Evolutionary conservation across 2,888 invertebrate genomes (phyloP).

Genomic region (Blastobasis lacticolella): DNA sequence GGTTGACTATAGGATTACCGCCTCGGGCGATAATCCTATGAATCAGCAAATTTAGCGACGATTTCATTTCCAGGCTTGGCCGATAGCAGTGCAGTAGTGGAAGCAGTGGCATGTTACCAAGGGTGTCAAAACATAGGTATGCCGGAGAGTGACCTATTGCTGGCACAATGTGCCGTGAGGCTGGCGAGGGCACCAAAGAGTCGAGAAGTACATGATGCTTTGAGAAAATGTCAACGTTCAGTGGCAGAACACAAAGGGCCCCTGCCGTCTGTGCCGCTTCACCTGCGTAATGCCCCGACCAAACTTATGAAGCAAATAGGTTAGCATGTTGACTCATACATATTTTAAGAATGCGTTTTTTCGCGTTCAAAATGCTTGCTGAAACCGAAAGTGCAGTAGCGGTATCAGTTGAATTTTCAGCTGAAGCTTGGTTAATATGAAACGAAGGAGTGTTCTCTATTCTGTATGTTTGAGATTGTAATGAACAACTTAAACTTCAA

Average conservation of each 20-base stretch:
- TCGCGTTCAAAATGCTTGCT: too few relatives aligned
- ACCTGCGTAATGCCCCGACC: constrained; percentile 87
- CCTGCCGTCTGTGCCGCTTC: constrained; percentile 83
- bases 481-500: too few relatives aligned
- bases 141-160: constrained; percentile 86
- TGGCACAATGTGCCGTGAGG: constrained; percentile 85
- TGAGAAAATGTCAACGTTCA: constrained; percentile 74
- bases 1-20: too few relatives aligned
- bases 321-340: constrained; percentile 21
- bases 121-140: constrained; percentile 86
- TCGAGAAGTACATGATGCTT: constrained; percentile 74
- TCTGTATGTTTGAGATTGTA: too few relatives aligned
- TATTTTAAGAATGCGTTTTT: too few relatives aligned
- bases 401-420: too few relatives aligned
- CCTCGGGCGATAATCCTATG: too few relatives aligned
- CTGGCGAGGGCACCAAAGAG: constrained; percentile 86
- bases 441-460: too few relatives aligned
- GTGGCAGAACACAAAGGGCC: constrained; percentile 78
- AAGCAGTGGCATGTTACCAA: constrained; percentile 84
- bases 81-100: constrained; percentile 76
- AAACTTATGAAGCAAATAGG: constrained; percentile 84
- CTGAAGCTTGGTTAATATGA: too few relatives aligned
- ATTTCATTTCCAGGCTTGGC: constrained; percentile 73
- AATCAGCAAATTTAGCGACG: background rate
- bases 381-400: too few relatives aligned